Base-by-base conservation (phyloP, 2,113 vertebrate species). In the Channa argus region DNA sequence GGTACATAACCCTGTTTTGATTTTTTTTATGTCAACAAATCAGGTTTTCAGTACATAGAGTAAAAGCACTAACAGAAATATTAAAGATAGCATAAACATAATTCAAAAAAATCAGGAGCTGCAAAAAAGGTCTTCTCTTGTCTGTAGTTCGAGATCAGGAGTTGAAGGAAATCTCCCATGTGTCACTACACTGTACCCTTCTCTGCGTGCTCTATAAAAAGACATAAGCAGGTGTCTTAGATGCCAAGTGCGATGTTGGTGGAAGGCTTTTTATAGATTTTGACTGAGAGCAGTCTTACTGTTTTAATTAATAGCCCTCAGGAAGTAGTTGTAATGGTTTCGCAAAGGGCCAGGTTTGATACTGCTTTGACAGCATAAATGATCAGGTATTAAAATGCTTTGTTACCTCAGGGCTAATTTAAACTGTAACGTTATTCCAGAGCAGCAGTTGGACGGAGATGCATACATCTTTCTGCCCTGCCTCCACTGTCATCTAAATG, bases 251-350 rank as follows among this genome's bases (percentile, higher is more conserved):
- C 76, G 72, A 78, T 56, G 69, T 54, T 54, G 56, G 68, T 24
- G 47, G 76, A 68, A 38, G 60, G 65, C 88, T 93, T 90, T 85
- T 85, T 88, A 90, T 93, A 92, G 89, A 55, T 80, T 82, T 67
- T 74, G 77, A 76, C 45, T 37, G 66, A 37, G 66, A 73, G 73
- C 82, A 50, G 79, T 84, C 87, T 89, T 64, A 63, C 56, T 41
- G 60, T 78, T 71, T 47, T 84, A 78, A 91, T 83, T 82, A 61
- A 89, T 70, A 69, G 56, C 67, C 10, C n/a, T 51, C 66, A 24
- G 64, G 74, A 58, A 55, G 68, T 44, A 24, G 71, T 5, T 47
- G 38, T 12, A n/a, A 41, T 33, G 6, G 24, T 11, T 59, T 46
- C 41, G 33, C 15, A 37, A 46, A 59, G 77, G 77, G 56, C 71